phyloP scores from a whole-genome alignment of 1,140 invertebrate genomes.

The Triops longicaudatus region DNA sequence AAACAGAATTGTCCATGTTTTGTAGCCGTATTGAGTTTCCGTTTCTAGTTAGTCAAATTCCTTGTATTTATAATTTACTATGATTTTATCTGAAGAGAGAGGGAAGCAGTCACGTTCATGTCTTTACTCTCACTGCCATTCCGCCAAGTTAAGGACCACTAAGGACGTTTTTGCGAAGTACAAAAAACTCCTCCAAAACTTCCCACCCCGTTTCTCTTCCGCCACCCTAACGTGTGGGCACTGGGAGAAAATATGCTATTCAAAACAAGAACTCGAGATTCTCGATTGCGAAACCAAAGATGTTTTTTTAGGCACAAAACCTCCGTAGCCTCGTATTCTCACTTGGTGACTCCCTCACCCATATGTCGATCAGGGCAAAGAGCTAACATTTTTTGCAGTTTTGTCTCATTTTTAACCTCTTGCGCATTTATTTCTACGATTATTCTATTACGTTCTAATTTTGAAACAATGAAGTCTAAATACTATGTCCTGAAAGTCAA shows the following conservation, averaged over 20 bases:
- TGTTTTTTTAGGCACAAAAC: neutral
- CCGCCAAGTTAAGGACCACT: conserved; percentile 16
- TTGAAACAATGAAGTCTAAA: too few species aligned
- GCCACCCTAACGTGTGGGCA: neutral
- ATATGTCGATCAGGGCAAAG: too few species aligned
- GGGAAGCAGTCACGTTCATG: neutral
- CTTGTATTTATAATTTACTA: conserved; percentile 21
- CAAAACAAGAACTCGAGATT: neutral
- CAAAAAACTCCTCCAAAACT: neutral
- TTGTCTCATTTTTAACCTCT: too few species aligned
- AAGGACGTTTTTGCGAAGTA: neutral
- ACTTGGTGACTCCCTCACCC: neutral
- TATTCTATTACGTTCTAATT: too few species aligned
- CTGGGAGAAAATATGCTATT: neutral
- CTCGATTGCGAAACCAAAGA: conserved; percentile 11
- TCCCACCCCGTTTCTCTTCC: neutral
- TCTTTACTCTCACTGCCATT: conserved; percentile 25
- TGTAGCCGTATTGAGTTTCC: too few species aligned
- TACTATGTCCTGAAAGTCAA: too few species aligned
- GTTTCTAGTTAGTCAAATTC: neutral
- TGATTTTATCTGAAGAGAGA: conserved; percentile 28
- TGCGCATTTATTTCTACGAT: too few species aligned
- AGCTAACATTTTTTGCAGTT: too few species aligned
- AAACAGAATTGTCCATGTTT: too few species aligned
- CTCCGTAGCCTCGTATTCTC: neutral